Percentiles rank a stretch among this genome's conserved stretches.
Conservation (phyloP, 2,797 vertebrate genomes). For the Mionectes olivaceus region DNA sequence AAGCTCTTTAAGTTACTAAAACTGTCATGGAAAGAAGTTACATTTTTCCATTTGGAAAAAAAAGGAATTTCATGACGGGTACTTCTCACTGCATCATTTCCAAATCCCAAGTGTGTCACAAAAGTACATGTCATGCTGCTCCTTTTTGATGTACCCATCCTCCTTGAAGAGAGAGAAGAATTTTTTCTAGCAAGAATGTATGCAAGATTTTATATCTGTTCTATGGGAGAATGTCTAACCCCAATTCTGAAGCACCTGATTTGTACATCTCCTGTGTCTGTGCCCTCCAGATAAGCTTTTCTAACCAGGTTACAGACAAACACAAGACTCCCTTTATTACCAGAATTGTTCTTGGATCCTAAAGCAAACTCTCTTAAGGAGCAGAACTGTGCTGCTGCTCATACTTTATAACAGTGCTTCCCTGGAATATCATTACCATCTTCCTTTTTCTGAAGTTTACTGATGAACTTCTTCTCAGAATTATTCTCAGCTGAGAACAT, state of each 20-base stretch:
- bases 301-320: background rate
- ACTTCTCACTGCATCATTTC: background rate
- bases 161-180: background rate
- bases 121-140: background rate
- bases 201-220: background rate
- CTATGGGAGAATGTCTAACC: background rate
- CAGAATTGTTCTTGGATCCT: background rate
- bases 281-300: background rate
- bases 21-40: background rate
- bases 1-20: background rate
- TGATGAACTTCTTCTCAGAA: background rate
- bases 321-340: background rate
- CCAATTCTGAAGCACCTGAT: background rate
- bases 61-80: background rate
- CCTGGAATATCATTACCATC: background rate
- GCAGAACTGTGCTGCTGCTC: background rate
- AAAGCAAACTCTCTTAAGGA: background rate
- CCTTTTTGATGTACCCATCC: background rate
- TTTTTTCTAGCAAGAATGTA: background rate
- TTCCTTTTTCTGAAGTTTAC: background rate
- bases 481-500: background rate
- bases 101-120: fast-evolving
- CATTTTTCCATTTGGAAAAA: background rate
- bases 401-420: background rate
- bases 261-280: background rate